Evolutionary conservation across 2,888 invertebrate species (phyloP).

Genomic region (Portevinia maculata): DNA sequence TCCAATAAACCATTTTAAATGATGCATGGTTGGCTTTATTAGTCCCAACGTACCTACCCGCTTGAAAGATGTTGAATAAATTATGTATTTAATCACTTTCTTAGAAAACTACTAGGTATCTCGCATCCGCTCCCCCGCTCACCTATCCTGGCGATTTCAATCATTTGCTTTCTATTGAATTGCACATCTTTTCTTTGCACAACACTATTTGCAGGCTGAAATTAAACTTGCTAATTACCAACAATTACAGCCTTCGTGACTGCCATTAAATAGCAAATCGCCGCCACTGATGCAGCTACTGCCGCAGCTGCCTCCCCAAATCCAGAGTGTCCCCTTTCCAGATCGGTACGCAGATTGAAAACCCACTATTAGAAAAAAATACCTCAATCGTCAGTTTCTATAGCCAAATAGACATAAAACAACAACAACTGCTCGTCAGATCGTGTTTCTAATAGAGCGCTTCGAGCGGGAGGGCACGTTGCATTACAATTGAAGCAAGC

Average conservation of each 20-base stretch:
- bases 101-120: conserved; percentile 21
- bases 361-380: conserved; percentile 63
- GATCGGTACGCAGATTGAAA: conserved; percentile 64
- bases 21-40: conserved; percentile 64
- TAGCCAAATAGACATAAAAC: conserved; percentile 30
- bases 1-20: conserved; percentile 36
- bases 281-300: conserved; percentile 14
- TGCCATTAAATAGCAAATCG: conserved; percentile 60
- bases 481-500: conserved; percentile 3
- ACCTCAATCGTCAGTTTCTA: conserved; percentile 60
- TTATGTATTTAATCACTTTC: conserved; percentile 59
- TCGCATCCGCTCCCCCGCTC: background rate
- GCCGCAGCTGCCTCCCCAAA: conserved; percentile 1
- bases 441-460: conserved; percentile 45
- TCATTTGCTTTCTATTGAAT: conserved; percentile 69
- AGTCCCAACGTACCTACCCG: conserved; percentile 39
- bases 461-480: background rate
- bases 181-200: conserved; percentile 73
- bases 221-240: conserved; percentile 72
- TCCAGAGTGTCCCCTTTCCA: conserved; percentile 48
- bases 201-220: conserved; percentile 66
- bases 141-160: conserved; percentile 12
- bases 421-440: conserved; percentile 17
- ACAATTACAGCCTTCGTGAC: conserved; percentile 73
- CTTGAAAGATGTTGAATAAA: conserved; percentile 66